Evolutionary conservation across 1,140 invertebrate species (phyloP).

Genomic region (Heterodera carotae): DNA sequence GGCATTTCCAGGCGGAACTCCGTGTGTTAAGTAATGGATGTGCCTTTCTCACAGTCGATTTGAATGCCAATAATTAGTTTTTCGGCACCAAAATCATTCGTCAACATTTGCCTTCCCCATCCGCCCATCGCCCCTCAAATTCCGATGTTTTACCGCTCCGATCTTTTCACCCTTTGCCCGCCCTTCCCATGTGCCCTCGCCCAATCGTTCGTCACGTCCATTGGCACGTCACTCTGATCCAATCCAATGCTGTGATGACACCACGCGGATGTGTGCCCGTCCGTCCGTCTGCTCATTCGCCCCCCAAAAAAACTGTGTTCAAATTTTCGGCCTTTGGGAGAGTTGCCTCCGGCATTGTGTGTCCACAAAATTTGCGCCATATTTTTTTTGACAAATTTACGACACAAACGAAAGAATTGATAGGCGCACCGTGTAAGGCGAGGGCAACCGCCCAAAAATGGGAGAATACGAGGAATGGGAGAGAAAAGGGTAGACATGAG

Average conservation of each 20-base stretch:
- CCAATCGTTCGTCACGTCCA: background rate
- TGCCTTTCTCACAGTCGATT: too few species aligned
- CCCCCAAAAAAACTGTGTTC: background rate
- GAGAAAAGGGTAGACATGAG: background rate
- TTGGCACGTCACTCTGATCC: background rate
- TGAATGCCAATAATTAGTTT: too few species aligned
- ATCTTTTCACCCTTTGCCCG: background rate
- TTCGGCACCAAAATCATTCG: too few species aligned
- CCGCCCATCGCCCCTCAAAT: too few species aligned
- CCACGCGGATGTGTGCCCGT: background rate
- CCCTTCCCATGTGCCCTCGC: too few species aligned
- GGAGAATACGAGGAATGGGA: too few species aligned
- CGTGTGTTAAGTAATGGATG: too few species aligned
- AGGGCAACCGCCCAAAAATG: background rate
- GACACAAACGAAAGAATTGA: background rate
- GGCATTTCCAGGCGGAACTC: too few species aligned
- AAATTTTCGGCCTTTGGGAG: background rate
- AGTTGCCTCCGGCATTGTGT: constrained; percentile 8
- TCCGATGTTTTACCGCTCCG: too few species aligned
- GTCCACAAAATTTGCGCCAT: background rate
- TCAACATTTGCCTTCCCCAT: too few species aligned
- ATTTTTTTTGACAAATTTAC: constrained; percentile 15
- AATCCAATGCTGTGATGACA: background rate
- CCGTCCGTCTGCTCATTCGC: background rate
- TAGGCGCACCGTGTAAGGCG: background rate